Evolutionary conservation across 2,797 vertebrate species (phyloP), one percentile per base, ranked within the genome.

Genomic region (Gymnoscopelus microlampas): DNA sequence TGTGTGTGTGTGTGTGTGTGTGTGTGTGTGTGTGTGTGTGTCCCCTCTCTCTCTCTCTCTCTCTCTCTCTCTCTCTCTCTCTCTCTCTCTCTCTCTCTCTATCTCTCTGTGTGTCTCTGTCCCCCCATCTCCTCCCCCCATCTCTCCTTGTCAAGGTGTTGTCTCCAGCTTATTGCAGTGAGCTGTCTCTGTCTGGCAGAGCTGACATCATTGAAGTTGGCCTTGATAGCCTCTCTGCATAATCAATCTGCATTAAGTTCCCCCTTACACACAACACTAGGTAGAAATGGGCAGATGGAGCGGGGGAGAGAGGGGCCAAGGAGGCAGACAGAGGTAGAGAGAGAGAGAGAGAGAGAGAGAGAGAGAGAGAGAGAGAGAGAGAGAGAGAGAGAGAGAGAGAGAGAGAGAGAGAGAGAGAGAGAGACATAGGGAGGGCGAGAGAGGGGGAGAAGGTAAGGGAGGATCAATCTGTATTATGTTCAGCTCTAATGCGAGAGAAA

Each of bases 201-300:
- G 39, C 66, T 62, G 63, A 76, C 39, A 62, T 76, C 53, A 68
- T 64, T 61, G 62, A 80, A 66, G 61, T 66, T 65, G 59, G 60
- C 47, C 63, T 50, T 70, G 55, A 64, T 49, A 71, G 70, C 60
- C 66, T 73, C 63, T 49, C 64, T 26, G 77, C 69, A 77, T 67
- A 56, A 75, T 79, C 63, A 79, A 77, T 85, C 68, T 77, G 57
- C 66, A 74, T 78, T 76, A 70, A 66, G 23, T 57, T 73, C 68
- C 0, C 10, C 39, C 77, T 71, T 57, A 58, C 64, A 77, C 59
- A 71, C 26, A 7, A 53, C 23, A 29, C 26, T 55, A 60, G 24
- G 64, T 50, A 48, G 61, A 57, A 12, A 71, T 9, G 63, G 11
- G 44, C n/a, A 51, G 11, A 67, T 15, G 63, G 68, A 55, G 10